Percentiles rank a stretch among this genome's conserved stretches.
Evolutionary conservation across 2,113 vertebrate genomes (phyloP).

Genomic region (Cervus canadensis): DNA sequence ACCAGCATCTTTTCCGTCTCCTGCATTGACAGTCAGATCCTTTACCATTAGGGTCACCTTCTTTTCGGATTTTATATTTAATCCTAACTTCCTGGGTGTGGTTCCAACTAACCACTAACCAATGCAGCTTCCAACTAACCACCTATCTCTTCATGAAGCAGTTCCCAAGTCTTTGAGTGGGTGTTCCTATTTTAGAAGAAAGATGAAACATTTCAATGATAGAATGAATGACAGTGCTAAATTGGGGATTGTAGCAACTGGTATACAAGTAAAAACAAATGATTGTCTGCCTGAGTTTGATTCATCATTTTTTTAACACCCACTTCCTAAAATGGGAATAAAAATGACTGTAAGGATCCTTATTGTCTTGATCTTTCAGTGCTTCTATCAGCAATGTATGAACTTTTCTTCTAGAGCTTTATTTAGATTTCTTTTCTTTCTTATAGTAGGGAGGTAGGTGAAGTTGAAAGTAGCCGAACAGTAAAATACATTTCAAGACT

Average conservation of each 20-base stretch:
- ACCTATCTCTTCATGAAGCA: conserved; percentile 13
- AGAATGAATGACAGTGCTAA: conserved; percentile 34
- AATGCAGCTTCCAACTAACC: conserved; percentile 24
- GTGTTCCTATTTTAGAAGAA: conserved; percentile 31
- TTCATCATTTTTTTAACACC: conserved; percentile 19
- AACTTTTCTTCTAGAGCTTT: neutral
- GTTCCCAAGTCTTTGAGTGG: neutral
- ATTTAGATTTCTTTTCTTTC: neutral
- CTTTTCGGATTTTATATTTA: conserved; percentile 4
- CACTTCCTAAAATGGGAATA: conserved; percentile 23
- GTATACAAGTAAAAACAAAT: neutral
- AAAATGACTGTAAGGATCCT: neutral
- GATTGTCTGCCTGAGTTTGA: neutral
- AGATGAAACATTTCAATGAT: neutral
- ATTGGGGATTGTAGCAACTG: conserved; percentile 32
- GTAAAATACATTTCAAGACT: neutral
- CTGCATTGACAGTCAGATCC: neutral
- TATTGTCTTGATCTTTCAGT: neutral
- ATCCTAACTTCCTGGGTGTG: neutral
- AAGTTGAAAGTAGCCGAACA: neutral
- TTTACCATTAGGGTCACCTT: neutral
- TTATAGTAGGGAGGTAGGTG: neutral
- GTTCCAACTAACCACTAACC: neutral
- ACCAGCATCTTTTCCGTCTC: neutral
- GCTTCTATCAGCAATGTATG: neutral